phyloP scores from a whole-genome alignment of 1,140 invertebrate species.

The Drosophila oshimai region DNA sequence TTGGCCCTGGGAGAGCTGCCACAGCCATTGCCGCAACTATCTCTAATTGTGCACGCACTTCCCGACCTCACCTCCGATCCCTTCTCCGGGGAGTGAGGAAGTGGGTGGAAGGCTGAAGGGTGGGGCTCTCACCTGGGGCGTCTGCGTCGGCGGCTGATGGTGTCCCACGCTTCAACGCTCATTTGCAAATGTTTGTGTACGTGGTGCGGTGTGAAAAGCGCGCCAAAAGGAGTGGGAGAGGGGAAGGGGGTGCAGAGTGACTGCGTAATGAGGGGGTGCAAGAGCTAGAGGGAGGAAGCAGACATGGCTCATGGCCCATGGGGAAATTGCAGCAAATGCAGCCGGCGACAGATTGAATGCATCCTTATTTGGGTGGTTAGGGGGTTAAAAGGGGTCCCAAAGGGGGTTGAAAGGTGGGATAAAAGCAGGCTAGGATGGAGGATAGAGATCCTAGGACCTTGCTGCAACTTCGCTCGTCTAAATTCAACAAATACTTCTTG shows the following conservation, averaged over 20 bases:
- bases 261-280: neutral
- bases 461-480: too few species aligned
- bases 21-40: conserved; percentile 23
- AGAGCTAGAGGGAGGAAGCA: neutral
- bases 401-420: neutral
- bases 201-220: conserved; percentile 54
- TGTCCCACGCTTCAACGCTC: conserved; percentile 61
- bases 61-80: neutral
- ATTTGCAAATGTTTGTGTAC: conserved; percentile 72
- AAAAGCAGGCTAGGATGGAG: too few species aligned
- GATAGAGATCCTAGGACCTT: too few species aligned
- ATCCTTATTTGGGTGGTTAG: conserved; percentile 1
- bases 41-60: conserved; percentile 61
- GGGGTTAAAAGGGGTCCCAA: neutral
- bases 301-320: conserved; percentile 13
- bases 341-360: conserved; percentile 10
- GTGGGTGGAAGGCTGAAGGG: neutral
- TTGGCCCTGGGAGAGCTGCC: conserved; percentile 18
- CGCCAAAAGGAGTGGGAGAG: neutral
- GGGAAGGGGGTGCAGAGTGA: neutral
- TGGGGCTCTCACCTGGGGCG: conserved; percentile 40
- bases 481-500: too few species aligned
- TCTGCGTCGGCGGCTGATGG: conserved; percentile 33
- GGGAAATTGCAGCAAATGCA: conserved; percentile 53
- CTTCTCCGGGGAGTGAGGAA: neutral